A percentile compares a stretch with the other conserved stretches of the same genome.
Conservation (phyloP, 2,797 vertebrate genomes). For the Alca torda region DNA sequence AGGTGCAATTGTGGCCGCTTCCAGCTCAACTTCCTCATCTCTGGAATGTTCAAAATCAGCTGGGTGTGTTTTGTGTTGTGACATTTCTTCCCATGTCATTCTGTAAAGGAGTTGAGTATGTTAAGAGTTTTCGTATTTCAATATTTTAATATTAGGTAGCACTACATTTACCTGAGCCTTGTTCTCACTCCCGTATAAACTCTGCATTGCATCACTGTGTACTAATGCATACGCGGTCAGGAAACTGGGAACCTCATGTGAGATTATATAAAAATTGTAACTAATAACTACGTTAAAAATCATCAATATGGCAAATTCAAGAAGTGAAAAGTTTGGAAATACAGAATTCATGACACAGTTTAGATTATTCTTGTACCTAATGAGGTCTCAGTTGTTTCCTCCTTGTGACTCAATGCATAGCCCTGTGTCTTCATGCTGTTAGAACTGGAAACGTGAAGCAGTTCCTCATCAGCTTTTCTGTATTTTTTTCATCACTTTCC, state of each 20-base stretch:
- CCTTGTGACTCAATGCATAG: neutral
- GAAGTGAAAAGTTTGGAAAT: neutral
- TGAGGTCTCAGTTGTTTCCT: neutral
- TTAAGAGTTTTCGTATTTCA: neutral
- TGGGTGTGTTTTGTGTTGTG: neutral
- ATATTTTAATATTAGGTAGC: neutral
- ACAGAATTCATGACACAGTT: neutral
- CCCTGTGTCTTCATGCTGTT: neutral
- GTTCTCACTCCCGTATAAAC: neutral
- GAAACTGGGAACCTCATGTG: neutral
- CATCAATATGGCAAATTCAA: neutral
- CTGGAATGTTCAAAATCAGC: neutral
- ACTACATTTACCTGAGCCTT: neutral
- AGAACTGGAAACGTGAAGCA: neutral
- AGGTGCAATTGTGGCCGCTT: neutral
- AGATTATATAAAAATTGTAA: neutral
- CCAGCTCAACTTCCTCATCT: neutral
- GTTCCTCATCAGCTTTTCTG: neutral
- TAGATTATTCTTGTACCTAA: neutral
- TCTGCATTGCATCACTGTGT: neutral
- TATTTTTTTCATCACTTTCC: neutral
- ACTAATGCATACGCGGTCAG: neutral
- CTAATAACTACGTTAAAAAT: neutral
- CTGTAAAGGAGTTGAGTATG: slow-evolving; percentile 33
- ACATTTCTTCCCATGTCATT: slow-evolving; percentile 14